These are phyloP conservation scores for Elaphurus davidianus DNA, from an alignment of 2,113 vertebrate genomes.

Conservation along the genomic window DNA sequence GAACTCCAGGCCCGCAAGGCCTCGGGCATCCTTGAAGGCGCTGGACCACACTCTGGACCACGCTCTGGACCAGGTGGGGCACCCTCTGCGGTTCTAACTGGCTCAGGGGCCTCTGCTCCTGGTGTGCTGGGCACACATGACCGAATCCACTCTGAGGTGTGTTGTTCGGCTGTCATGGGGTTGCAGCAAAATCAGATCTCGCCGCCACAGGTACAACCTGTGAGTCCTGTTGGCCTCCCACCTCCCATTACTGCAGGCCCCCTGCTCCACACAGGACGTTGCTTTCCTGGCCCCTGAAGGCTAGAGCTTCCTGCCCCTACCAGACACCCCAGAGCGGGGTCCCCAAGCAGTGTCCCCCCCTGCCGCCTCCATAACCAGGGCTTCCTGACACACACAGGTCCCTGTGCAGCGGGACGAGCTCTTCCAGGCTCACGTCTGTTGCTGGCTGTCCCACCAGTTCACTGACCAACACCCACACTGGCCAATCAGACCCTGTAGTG, in stretches of 20 bases:
- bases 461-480: not conserved
- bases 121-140: fast-evolving
- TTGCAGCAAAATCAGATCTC: not conserved
- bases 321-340: not conserved
- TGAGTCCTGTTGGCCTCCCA: too few species aligned
- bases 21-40: fast-evolving
- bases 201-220: fast-evolving
- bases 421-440: not conserved
- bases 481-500: not conserved
- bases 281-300: not conserved
- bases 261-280: too few species aligned
- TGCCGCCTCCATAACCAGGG: too few species aligned
- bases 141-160: fast-evolving
- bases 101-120: not conserved
- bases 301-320: not conserved
- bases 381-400: too few species aligned
- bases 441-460: not conserved
- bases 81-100: not conserved
- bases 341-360: not conserved
- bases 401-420: not conserved
- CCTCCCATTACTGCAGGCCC: not conserved
- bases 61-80: not conserved
- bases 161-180: too few species aligned
- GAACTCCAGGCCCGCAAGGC: fast-evolving
- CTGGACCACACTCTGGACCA: not conserved